Evolutionary conservation across 2,113 vertebrate species (phyloP), one percentile per base, ranked within the genome.

Genomic region (Oriolus oriolus): DNA sequence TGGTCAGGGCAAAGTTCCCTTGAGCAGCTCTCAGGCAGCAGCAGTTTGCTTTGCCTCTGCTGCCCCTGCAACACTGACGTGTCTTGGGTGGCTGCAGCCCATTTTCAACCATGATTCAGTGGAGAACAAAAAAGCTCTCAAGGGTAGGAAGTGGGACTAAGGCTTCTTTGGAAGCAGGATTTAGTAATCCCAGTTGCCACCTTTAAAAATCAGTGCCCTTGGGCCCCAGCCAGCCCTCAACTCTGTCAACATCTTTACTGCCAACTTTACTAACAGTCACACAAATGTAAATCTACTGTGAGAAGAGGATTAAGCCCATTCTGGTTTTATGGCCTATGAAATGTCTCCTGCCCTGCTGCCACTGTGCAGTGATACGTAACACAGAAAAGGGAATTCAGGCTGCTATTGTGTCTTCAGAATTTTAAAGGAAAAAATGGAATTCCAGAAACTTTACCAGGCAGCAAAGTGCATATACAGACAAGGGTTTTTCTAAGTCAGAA

Each of bases 201-300:
- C 87, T 95, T 90, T 93, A 96, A 96, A 96, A 93, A 91, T 65
- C 45, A 69, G 65, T 89, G 89, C 93, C 89, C 89, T 95, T 96
- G 96, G 91, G 84, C 57, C 84, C 30, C 59, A 61, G 89, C 94
- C 96, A 96, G 87, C 75, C 59, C 66, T 90, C 78, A 64, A 81
- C 79, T 96, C 84, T 91, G 93, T 93, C 95, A 96, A 83, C 91
- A 95, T 86, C 91, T 95, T 95, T 85, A 73, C 75, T 96, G 93
- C 93, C 87, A 95, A 95, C 94, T 97, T 95, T 66, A 93, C 87
- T 74, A 95, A 85, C 87, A 90, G 87, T 92, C 89, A 87, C 93
- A 94, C 87, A 93, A 93, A 94, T 93, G 94, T 96, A 95, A 96
- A 95, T 87, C 84, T 91, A 65, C 70, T 95, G 89, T 93, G 93